Evolutionary conservation across 1,140 invertebrate species (phyloP), one percentile per base, ranked within the genome.

Genomic region (Euwallacea similis): DNA sequence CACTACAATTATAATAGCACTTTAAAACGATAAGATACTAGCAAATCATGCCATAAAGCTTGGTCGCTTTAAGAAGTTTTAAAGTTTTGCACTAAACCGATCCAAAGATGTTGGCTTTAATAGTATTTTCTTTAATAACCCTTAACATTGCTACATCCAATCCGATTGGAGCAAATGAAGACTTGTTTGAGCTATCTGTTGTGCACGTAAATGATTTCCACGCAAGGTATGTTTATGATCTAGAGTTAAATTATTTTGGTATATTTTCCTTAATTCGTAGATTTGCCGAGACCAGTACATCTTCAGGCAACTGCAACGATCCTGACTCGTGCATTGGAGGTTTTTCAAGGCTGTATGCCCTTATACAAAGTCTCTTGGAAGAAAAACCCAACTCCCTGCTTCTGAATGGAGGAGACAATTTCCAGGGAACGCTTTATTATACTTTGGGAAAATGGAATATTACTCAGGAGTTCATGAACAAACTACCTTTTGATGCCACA

Each of bases 401-500:
- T 44, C 82, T 95, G 6, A 93, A 94, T 80, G 93, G 88, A 0
- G 93, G 93, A 0, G 94, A 95, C 80, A 91, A 90, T 78, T 95
- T 89, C 78, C 92, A 94, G 80, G 94, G 93, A 0, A 94, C 93
- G 0, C 83, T 94, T 0, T 95, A 91, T 91, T 95, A 94, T 80
- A 90, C 90, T 70, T 79, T 93, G 15, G 86, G 90, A 68, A 85
- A 88, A 71, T 93, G 91, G 87, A 89, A 89, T 72, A 89, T 89
- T 0, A 90, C 89, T 0, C 86, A 89, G 11, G 79, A 89, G 64
- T 93, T 95, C 78, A 87, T 94, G 78, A 94, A 94, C 75, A 80
- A 87, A 76, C 76, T 95, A 15, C 87, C 88, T 2, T 89, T 93
- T 70, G 92, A 94, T 73, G 93, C 87, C 7, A 91, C 94, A 85